Conservation (phyloP, 2,797 vertebrate genomes). For the Pseudotriccus pelzelni region DNA sequence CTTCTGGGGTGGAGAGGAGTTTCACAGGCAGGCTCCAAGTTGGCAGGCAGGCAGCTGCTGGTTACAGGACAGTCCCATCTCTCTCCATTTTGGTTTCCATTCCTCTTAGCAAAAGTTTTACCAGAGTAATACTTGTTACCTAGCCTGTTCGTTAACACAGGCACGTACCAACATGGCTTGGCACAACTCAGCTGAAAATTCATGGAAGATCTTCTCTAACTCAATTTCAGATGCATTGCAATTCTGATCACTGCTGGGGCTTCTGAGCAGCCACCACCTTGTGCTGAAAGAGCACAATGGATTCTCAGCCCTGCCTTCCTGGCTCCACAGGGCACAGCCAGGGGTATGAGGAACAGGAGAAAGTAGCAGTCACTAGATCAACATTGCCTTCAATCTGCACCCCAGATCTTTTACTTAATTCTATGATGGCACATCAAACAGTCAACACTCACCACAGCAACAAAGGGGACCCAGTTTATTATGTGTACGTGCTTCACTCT, state of each 20-base stretch:
- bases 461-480: not conserved
- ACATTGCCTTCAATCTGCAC: not conserved
- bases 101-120: not conserved
- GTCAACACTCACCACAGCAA: not conserved
- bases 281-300: accelerated
- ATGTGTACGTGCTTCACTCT: accelerated
- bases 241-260: not conserved
- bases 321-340: not conserved
- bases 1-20: not conserved
- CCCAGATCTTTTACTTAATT: not conserved
- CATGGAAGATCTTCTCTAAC: not conserved
- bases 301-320: not conserved
- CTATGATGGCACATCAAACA: not conserved
- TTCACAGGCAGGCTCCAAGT: not conserved
- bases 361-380: not conserved
- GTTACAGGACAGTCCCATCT: not conserved
- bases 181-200: not conserved
- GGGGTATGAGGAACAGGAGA: not conserved
- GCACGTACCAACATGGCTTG: not conserved
- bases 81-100: not conserved
- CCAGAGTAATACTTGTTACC: not conserved
- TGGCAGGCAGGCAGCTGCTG: not conserved
- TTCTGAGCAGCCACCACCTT: not conserved
- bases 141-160: not conserved
- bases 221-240: not conserved